A percentile compares a stretch with the other conserved stretches of the same genome.
These are phyloP conservation scores for Gadus chalcogrammus DNA, from an alignment of 2,113 vertebrate genomes.

Conservation along the genomic window DNA sequence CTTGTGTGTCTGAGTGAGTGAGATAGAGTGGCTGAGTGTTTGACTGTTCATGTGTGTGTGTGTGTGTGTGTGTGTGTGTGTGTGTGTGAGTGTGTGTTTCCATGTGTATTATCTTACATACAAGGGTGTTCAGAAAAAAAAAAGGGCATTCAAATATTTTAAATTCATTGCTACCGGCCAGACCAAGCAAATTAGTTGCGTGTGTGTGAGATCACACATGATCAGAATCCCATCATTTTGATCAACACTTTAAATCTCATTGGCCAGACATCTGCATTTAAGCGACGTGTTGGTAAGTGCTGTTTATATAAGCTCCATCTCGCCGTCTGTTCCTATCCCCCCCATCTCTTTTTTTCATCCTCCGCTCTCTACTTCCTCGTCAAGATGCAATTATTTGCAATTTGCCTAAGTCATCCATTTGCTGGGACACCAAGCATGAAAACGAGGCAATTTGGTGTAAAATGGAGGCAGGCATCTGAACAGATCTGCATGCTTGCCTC, in stretches of 20 bases:
- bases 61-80: neutral
- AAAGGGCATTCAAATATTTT: too few species aligned
- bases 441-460: conserved; percentile 99
- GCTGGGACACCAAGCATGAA: conserved; percentile 99
- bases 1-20: conserved; percentile 5
- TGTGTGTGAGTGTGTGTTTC: neutral
- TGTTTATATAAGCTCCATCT: conserved; percentile 86
- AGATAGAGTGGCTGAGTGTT: neutral
- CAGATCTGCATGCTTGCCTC: conserved; percentile 12
- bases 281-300: conserved; percentile 90
- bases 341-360: conserved; percentile 88
- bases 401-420: conserved; percentile 99
- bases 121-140: too few species aligned
- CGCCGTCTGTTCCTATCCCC: conserved; percentile 74
- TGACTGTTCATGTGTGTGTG: neutral
- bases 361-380: conserved; percentile 81
- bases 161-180: too few species aligned
- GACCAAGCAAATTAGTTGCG: too few species aligned
- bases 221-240: conserved; percentile 4
- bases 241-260: conserved; percentile 63
- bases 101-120: too few species aligned
- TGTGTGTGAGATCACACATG: neutral
- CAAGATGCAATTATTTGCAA: conserved; percentile 99
- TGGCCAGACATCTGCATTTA: conserved; percentile 87
- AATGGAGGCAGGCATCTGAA: conserved; percentile 72